Base-by-base conservation (phyloP, 1,140 invertebrate genomes). In the Lycorma delicatula region DNA sequence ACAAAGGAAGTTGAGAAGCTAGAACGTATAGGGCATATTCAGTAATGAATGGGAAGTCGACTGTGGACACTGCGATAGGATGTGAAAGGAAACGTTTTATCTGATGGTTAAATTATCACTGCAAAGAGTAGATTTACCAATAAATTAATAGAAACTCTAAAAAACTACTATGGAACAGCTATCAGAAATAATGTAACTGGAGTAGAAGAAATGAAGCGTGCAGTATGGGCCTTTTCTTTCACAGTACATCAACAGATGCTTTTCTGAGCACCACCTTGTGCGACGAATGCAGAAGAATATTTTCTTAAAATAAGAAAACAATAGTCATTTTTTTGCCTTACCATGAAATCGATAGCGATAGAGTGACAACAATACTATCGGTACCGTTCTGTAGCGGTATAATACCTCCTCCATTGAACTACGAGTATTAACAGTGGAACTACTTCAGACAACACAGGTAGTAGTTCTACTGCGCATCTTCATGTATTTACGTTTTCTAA, bases 161-260 rank as follows among this genome's bases (percentile, higher is more conserved):
- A 62, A 52, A 62, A 6, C 1, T 60, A 56, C 20, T 60, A 62
- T 53, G 41, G 48, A 12, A 18, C 41, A n/a, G 60, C 57, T 1
- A 60, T 56, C 1, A n/a, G 54, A 34, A 56, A 49, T 12, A 48
- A 63, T 25, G 50, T 41, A 3, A 25, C 31, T 25, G 34, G 20
- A 49, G 50, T 61, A 13, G 27, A 59, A 2, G 36, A 59, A 13
- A 61, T 59, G 51, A 59, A 59, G 26, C 22, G 47, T 31, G 57
- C 56, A 28, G 56, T 59, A 4, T 59, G 51, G 52, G 50, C 52
- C 2, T 26, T 2, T 62, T 48, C 54, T 62, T 59, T 28, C 61
- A 64, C 36, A 62, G 56, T 51, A 34, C 27, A 22, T 62, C 63
- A 12, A 60, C 60, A 7, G 60, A 63, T 22, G 28, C n/a, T n/a